A percentile compares a stretch with the other conserved stretches of the same genome.
Evolutionary conservation across 23 tunicate genomes (phyloP).

Genomic region (Aplidium turbinatum): DNA sequence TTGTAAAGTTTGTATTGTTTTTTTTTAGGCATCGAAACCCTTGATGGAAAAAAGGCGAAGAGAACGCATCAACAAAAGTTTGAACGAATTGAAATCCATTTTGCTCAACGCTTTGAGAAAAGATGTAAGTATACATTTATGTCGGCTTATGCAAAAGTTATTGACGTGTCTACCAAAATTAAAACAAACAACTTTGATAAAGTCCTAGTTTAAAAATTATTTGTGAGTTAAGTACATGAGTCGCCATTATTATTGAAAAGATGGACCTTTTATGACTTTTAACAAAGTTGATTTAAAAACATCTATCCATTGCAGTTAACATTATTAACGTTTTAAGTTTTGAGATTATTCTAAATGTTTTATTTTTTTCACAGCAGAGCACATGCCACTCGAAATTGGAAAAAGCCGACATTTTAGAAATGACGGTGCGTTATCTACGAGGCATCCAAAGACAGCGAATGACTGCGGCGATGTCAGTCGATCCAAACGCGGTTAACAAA

Average conservation of each 20-base stretch:
- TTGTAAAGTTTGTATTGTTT: neutral
- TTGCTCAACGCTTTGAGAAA: slow-evolving; percentile 75
- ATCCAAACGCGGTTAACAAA: slow-evolving; percentile 54
- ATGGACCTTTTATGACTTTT: no score
- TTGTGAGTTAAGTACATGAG: no score
- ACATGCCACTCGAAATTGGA: slow-evolving; percentile 98
- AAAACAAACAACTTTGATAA: no score
- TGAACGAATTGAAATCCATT: slow-evolving; percentile 81
- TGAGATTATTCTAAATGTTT: no score
- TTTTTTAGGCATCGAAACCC: slow-evolving; percentile 77
- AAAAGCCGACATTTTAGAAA: slow-evolving; percentile 99
- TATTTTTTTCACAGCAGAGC: slow-evolving; percentile 50
- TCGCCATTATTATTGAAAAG: no score
- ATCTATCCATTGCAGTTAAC: no score
- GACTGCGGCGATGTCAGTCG: slow-evolving; percentile 60
- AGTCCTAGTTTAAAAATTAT: no score
- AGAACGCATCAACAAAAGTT: slow-evolving; percentile 80
- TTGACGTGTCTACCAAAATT: neutral
- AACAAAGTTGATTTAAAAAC: no score
- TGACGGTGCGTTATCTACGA: slow-evolving; percentile 96
- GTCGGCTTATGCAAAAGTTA: neutral
- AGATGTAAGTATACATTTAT: slow-evolving; percentile 79
- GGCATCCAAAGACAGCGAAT: slow-evolving; percentile 80
- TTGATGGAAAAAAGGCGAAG: slow-evolving; percentile 91
- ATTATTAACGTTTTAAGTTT: no score